Base-by-base conservation (phyloP, 2,888 invertebrate species). In the Hypomecis atomaria region DNA sequence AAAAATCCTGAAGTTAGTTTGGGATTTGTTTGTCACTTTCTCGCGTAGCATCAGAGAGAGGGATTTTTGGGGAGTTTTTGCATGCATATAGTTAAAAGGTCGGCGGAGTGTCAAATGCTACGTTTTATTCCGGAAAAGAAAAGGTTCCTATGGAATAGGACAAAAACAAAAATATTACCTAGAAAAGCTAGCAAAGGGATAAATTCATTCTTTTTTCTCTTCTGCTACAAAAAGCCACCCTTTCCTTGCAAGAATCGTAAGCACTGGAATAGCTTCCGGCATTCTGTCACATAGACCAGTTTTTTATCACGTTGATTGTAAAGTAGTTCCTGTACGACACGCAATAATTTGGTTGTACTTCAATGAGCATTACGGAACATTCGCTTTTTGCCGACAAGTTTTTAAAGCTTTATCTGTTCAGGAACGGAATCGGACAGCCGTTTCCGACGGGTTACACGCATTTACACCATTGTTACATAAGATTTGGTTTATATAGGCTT, bases 391-490 rank as follows among this genome's bases (percentile, higher is more conserved):
- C 67, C 63, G 67, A 70, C 72, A 66, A 69, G 71, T 79, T 77
- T 78, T 79, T 72, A 69, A 56, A 73, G 67, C 63, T 68, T 77
- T 74, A 78, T 76, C 77, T 69, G 72, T 72, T 69, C 70, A 75
- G 73, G 74, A 78, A 81, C 70, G 68, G 67, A 71, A 73, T 71
- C 60, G 13, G 70, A 70, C 66, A 65, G 71, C 66, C 73, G 61
- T 67, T 74, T 74, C 74, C 74, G 73, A 72, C 72, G 65, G 65
- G 53, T 63, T 54, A 34, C 56, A 58, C 49, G 60, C 69, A 66
- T 67, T 72, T 69, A 60, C 69, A 59, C 65, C 37, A 60, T 64
- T 61, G 49, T 64, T 64, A 49, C 59, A 40, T 59, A 64, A 64
- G 7, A 55, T 58, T 62, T 42, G 57, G 42, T 34, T 54, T 48